A percentile compares a stretch with the other conserved stretches of the same genome.
Evolutionary conservation across 2,797 vertebrate species (phyloP).

Genomic region (Huso huso): DNA sequence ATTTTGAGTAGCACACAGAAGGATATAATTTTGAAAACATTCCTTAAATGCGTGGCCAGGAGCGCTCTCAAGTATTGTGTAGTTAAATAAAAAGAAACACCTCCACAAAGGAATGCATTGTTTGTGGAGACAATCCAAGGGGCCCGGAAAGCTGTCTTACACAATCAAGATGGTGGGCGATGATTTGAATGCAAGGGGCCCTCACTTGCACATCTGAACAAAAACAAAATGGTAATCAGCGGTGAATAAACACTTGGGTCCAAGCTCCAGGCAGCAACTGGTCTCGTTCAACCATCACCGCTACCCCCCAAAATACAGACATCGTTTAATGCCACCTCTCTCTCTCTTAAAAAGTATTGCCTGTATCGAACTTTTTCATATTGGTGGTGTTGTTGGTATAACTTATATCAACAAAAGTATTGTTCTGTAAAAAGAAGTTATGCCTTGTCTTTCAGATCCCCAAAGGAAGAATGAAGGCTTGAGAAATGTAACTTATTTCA

Average conservation of each 20-base stretch:
- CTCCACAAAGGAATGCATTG: slow-evolving; percentile 76
- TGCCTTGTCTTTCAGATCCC: slow-evolving; percentile 13
- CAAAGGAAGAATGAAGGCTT: slow-evolving; percentile 2
- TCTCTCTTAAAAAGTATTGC: slow-evolving; percentile 5
- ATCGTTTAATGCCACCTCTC: slow-evolving; percentile 11
- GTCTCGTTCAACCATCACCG: slow-evolving; percentile 5
- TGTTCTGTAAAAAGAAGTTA: slow-evolving; percentile 8
- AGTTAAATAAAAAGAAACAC: slow-evolving; percentile 74
- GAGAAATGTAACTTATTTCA: slow-evolving; percentile 3
- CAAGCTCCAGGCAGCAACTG: slow-evolving; percentile 21
- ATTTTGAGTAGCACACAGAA: slow-evolving; percentile 63
- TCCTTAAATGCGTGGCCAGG: slow-evolving; percentile 71
- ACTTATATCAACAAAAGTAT: not conserved
- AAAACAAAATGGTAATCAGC: slow-evolving; percentile 73
- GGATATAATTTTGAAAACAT: slow-evolving; percentile 90
- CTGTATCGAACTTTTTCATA: slow-evolving; percentile 14
- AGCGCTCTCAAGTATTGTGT: slow-evolving; percentile 70
- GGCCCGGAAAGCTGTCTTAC: slow-evolving; percentile 78
- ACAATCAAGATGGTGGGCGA: slow-evolving; percentile 69
- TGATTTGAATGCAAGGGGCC: slow-evolving; percentile 79
- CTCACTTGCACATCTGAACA: slow-evolving; percentile 60
- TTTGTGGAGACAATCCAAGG: slow-evolving; percentile 60
- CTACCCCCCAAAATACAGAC: slow-evolving; percentile 2
- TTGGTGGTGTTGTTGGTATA: slow-evolving; percentile 12
- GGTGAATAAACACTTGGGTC: slow-evolving; percentile 52